phyloP scores from a whole-genome alignment of 1,140 invertebrate genomes.

The Zeugodacus cucurbitae region DNA sequence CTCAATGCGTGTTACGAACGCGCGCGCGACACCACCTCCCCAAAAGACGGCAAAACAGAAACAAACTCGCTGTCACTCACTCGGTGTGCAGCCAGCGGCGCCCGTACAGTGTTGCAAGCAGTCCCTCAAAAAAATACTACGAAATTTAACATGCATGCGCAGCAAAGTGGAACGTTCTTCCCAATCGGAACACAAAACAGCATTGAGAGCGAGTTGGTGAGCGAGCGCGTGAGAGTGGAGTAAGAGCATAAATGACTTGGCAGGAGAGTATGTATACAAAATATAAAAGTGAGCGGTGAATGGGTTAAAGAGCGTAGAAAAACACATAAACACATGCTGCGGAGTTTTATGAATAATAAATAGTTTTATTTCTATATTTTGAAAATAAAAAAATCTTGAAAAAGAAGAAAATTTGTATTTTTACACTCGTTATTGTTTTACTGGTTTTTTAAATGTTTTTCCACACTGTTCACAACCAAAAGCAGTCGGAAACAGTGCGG shows the following conservation, averaged over 20 bases:
- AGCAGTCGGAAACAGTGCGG: too few species aligned
- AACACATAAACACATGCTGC: not conserved
- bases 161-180: not conserved
- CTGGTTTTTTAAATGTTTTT: too few species aligned
- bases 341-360: not conserved
- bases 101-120: not conserved
- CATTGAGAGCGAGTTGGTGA: not conserved
- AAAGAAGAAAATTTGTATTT: not conserved
- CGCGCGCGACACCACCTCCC: conserved; percentile 16
- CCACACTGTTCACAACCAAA: too few species aligned
- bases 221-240: not conserved
- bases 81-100: not conserved
- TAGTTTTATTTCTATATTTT: not conserved
- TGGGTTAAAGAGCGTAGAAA: not conserved
- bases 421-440: not conserved
- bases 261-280: not conserved
- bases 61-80: conserved; percentile 15
- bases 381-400: not conserved
- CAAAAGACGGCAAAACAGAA: conserved; percentile 34
- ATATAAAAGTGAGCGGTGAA: not conserved
- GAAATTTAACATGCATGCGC: conserved; percentile 21
- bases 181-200: conserved; percentile 15
- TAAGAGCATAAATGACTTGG: not conserved
- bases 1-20: not conserved
- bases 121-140: not conserved